Conservation (phyloP, 2,797 vertebrate genomes). For the Falco peregrinus region DNA sequence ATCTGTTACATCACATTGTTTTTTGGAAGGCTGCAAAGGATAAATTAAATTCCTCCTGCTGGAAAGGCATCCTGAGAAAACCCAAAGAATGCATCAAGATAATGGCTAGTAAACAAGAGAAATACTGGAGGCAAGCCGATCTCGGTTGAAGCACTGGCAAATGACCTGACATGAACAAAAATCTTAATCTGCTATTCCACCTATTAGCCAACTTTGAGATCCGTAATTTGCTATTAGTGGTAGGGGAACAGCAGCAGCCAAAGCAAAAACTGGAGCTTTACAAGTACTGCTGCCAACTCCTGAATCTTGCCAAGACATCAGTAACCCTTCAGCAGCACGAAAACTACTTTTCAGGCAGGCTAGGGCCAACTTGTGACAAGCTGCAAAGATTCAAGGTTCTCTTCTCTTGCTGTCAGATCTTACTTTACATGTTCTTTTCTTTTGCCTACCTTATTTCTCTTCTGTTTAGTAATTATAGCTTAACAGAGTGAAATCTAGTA, state of each 20-base stretch:
- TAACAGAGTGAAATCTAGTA: background rate
- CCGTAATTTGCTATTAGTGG: background rate
- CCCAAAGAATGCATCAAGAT: background rate
- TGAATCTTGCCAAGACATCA: background rate
- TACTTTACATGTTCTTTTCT: background rate
- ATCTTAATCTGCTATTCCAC: background rate
- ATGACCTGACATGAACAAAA: background rate
- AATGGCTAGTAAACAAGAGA: background rate
- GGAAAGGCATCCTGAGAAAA: background rate
- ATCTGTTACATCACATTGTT: background rate
- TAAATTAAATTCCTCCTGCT: background rate
- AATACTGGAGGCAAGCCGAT: background rate
- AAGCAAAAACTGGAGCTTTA: background rate
- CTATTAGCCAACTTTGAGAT: background rate
- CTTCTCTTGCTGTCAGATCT: background rate
- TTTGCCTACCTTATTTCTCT: background rate
- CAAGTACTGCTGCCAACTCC: background rate
- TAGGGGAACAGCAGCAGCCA: background rate
- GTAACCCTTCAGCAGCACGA: background rate
- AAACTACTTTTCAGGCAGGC: background rate
- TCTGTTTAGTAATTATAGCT: background rate
- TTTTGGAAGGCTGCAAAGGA: background rate
- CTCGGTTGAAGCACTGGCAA: background rate
- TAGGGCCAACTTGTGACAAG: background rate
- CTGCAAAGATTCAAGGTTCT: background rate